Percentiles rank a stretch among this genome's conserved stretches.
Conservation (phyloP, 2,797 vertebrate species). For the Parauchenoglanis ngamensis region DNA sequence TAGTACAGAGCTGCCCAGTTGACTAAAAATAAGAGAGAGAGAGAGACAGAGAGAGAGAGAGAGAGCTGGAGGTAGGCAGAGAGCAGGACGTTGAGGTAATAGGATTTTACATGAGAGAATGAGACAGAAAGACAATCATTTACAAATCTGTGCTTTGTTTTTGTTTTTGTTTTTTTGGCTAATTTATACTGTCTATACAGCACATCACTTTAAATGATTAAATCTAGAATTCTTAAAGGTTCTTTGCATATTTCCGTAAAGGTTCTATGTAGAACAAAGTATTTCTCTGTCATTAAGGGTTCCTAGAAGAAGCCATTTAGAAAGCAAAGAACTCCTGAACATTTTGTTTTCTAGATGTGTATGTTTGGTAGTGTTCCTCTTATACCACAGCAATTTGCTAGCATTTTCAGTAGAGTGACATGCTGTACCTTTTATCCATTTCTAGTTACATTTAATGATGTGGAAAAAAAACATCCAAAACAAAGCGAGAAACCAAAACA, state of each 20-base stretch:
- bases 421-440: neutral
- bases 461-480: too few relatives aligned
- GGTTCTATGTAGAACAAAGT: neutral
- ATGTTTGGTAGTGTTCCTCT: neutral
- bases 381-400: too few relatives aligned
- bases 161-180: too few relatives aligned
- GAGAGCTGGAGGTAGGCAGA: constrained; percentile 30
- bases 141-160: neutral
- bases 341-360: neutral
- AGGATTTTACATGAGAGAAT: constrained; percentile 29
- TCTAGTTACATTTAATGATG: neutral
- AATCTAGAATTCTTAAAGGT: neutral
- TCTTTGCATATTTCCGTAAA: neutral
- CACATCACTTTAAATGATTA: neutral
- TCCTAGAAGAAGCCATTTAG: neutral
- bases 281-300: neutral
- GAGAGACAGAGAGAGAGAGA: constrained; percentile 31
- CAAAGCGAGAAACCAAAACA: neutral
- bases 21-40: constrained; percentile 46
- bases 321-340: neutral
- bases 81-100: neutral
- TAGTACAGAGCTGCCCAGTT: constrained; percentile 59
- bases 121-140: neutral
- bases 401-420: neutral
- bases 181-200: neutral